Evolutionary conservation across 2,888 invertebrate genomes (phyloP), one percentile per base, ranked within the genome.

Genomic region (Ceraclea dissimilis): DNA sequence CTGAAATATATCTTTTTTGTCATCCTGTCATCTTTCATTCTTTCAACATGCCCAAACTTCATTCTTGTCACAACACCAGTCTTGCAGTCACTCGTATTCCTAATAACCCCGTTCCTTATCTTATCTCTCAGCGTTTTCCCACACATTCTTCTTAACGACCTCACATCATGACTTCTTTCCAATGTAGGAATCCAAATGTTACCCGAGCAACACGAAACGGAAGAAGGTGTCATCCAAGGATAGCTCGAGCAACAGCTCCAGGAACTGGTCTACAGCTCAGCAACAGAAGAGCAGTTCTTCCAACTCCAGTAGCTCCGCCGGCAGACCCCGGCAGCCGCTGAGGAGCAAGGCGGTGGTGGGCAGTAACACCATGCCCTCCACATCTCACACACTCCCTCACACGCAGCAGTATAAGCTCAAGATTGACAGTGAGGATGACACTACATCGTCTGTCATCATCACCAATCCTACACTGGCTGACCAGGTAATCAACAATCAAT

Each of bases 361-460:
- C 20, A 70, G 68, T 62, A 73, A 70, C 55, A 70, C 73, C 0
- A 66, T 71, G 2, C 39, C 39, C 39, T 39, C 39, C 13, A 70
- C 68, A 21, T 39, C 63, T 71, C 51, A 72, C 70, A 48, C 67
- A 64, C n/a, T n/a, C n/a, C n/a, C n/a, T n/a, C n/a, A n/a, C n/a
- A n/a, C n/a, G n/a, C n/a, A n/a, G n/a, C 10, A 18, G 21, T 18
- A 48, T 20, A 52, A 52, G 20, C 16, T 54, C 21, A 54, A 50
- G 22, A 22, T 61, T 4, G 61, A 61, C 54, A 59, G 59, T 31
- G 57, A 59, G 44, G 61, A 61, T 19, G 61, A 61, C 26, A 59
- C 61, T 1, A 55, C 61, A 11, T 61, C 57, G n/a, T 61, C 61
- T 13, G 31, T 61, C n/a, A 43, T 48, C 20, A 57, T 56, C 33